Evolutionary conservation across 1,140 invertebrate species (phyloP).

Genomic region (Sarcophaga bullata): DNA sequence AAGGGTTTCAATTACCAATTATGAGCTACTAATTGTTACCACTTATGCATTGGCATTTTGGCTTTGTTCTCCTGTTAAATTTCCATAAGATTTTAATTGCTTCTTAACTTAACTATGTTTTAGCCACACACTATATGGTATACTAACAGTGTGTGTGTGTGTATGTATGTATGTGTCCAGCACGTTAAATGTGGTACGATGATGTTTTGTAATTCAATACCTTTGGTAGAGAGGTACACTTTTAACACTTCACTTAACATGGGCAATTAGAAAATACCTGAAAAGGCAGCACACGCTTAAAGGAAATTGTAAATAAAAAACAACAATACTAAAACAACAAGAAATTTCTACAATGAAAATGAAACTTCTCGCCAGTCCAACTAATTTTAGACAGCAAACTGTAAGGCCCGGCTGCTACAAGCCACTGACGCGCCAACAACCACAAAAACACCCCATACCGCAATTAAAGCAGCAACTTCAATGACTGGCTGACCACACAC

Average conservation of each 20-base stretch:
- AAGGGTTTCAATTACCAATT: constrained; percentile 14
- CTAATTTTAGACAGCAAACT: too few relatives aligned
- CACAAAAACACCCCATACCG: not conserved
- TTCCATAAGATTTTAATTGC: too few relatives aligned
- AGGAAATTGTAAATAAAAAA: not conserved
- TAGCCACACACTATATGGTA: too few relatives aligned
- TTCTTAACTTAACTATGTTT: too few relatives aligned
- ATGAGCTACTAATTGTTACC: not conserved
- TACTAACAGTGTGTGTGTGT: too few relatives aligned
- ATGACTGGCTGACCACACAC: constrained; percentile 4
- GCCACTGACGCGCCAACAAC: not conserved
- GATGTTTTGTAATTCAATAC: constrained; percentile 10
- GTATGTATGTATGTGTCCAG: too few relatives aligned
- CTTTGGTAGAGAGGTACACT: not conserved
- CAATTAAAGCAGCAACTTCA: not conserved
- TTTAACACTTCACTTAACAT: constrained; percentile 11
- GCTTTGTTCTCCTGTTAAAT: not conserved
- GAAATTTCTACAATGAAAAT: too few relatives aligned
- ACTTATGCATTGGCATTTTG: not conserved
- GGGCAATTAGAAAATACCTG: not conserved
- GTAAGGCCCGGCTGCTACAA: too few relatives aligned
- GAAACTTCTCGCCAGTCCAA: too few relatives aligned
- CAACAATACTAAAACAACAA: not conserved
- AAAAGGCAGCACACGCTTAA: constrained; percentile 9
- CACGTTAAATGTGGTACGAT: too few relatives aligned